phyloP scores from a whole-genome alignment of 2,888 invertebrate genomes.

The Sympetrum striolatum region DNA sequence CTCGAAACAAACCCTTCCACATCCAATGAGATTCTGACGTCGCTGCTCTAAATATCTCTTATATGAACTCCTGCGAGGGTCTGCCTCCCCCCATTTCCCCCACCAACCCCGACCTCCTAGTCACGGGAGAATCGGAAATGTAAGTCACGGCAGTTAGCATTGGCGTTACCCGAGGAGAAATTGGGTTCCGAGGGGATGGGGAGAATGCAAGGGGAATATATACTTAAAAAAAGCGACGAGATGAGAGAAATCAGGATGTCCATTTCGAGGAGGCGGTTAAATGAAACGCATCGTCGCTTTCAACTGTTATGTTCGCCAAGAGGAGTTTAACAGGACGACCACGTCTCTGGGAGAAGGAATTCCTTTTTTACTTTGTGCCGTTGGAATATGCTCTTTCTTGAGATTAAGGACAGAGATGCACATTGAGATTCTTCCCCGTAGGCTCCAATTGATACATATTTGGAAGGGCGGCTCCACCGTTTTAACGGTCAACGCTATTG shows the following conservation, averaged over 20 bases:
- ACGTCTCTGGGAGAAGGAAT: background rate
- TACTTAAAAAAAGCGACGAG: background rate
- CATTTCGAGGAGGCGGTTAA: background rate
- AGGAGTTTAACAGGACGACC: background rate
- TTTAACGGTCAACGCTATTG: no score
- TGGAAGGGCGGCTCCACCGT: no score
- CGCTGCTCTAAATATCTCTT: conserved; percentile 1
- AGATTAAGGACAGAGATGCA: no score
- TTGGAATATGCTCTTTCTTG: no score
- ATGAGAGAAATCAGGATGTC: conserved; percentile 10
- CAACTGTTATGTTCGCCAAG: background rate
- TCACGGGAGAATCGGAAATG: conserved; percentile 4
- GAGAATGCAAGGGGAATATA: background rate
- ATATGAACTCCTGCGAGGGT: conserved; percentile 11
- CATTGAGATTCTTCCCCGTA: no score
- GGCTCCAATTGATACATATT: no score
- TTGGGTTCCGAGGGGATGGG: background rate
- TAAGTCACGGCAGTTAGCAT: conserved; percentile 2
- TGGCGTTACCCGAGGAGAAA: background rate
- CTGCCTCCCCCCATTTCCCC: background rate
- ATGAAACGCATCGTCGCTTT: background rate
- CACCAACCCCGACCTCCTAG: background rate
- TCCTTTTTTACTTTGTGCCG: background rate
- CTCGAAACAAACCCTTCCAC: background rate
- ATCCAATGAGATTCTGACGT: background rate